phyloP scores from a whole-genome alignment of 2,888 invertebrate species.

The Trichopoda pennipes region DNA sequence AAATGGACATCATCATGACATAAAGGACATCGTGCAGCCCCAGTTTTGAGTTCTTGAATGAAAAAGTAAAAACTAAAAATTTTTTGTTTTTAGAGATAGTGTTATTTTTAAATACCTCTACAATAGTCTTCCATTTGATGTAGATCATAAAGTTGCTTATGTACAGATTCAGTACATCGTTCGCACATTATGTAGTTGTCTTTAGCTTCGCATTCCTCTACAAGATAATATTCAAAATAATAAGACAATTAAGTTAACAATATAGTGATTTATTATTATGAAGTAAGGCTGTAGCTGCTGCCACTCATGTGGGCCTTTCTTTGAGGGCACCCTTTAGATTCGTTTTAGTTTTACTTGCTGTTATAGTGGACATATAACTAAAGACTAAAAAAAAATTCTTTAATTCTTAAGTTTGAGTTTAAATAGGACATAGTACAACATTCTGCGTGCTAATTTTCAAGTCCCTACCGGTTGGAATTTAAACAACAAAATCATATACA shows the following conservation, averaged over 20 bases:
- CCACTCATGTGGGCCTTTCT: too few relatives aligned
- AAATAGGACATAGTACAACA: too few relatives aligned
- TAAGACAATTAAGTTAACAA: background rate
- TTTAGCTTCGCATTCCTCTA: constrained; percentile 88
- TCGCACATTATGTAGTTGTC: constrained; percentile 87
- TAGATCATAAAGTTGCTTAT: constrained; percentile 84
- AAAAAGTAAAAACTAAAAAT: background rate
- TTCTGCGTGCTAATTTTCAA: too few relatives aligned
- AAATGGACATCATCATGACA: constrained; percentile 90
- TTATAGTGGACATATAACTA: too few relatives aligned
- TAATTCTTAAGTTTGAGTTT: too few relatives aligned
- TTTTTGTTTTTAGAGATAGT: background rate
- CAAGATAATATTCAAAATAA: constrained; percentile 1
- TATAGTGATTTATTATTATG: too few relatives aligned
- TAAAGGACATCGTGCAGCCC: constrained; percentile 91
- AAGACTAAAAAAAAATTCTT: too few relatives aligned
- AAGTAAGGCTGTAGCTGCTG: too few relatives aligned
- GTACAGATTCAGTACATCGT: constrained; percentile 87
- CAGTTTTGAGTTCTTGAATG: constrained; percentile 78
- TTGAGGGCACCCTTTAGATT: too few relatives aligned
- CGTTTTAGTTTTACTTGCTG: too few relatives aligned
- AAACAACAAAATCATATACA: too few relatives aligned
- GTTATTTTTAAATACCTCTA: constrained; percentile 82
- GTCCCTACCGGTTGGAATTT: too few relatives aligned
- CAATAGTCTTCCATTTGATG: constrained; percentile 85